Conservation (phyloP, 2,888 invertebrate species). For the Allophyes oxyacanthae region DNA sequence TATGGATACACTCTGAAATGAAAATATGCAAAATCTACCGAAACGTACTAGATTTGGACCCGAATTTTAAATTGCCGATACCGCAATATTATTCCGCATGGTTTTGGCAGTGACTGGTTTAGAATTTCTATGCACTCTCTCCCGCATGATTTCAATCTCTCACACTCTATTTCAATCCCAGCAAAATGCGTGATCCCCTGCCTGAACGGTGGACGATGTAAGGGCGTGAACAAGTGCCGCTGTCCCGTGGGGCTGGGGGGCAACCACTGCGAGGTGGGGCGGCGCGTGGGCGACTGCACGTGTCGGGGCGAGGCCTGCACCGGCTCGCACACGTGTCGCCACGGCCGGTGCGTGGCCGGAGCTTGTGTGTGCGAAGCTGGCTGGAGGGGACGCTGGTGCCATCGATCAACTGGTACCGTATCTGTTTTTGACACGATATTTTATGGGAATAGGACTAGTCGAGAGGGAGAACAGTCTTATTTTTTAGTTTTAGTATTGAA, state of each 20-base stretch:
- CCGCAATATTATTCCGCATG: too few species aligned
- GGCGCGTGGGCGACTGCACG: slow-evolving; percentile 93
- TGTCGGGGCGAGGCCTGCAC: slow-evolving; percentile 92
- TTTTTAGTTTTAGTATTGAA: too few species aligned
- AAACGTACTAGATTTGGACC: too few species aligned
- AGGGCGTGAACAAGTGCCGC: slow-evolving; percentile 96
- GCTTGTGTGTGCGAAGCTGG: slow-evolving; percentile 94
- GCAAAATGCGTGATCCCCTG: slow-evolving; percentile 97
- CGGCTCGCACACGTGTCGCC: slow-evolving; percentile 93
- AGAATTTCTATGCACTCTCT: too few species aligned
- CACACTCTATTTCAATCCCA: slow-evolving; percentile 66
- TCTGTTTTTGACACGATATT: too few species aligned
- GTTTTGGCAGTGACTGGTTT: too few species aligned
- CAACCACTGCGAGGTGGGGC: slow-evolving; percentile 97
- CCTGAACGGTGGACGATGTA: slow-evolving; percentile 96
- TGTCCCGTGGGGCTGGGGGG: slow-evolving; percentile 96
- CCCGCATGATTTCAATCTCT: slow-evolving; percentile 48
- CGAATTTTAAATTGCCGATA: too few species aligned
- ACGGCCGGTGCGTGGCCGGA: slow-evolving; percentile 93
- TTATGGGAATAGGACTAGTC: too few species aligned
- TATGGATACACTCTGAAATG: too few species aligned
- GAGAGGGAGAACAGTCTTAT: too few species aligned
- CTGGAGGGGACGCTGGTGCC: slow-evolving; percentile 95
- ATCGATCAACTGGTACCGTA: slow-evolving; percentile 90
- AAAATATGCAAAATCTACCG: too few species aligned